Percentiles rank a stretch among this genome's conserved stretches.
Evolutionary conservation across 2,888 invertebrate genomes (phyloP).

Genomic region (Choristoneura rosaceana): DNA sequence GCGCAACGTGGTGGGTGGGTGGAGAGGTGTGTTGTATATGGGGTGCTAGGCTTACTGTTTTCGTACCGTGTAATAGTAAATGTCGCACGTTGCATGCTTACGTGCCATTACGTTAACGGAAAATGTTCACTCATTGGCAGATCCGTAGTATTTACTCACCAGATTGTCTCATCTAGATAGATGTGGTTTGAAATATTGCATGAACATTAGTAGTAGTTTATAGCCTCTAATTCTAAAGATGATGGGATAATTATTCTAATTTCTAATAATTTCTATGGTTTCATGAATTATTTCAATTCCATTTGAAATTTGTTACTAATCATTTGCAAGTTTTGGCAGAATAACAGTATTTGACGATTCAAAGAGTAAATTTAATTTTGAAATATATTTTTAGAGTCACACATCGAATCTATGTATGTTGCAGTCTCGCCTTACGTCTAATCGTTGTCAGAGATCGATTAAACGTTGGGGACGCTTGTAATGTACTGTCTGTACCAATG

Average conservation of each 20-base stretch:
- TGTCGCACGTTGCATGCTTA: constrained; percentile 63
- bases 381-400: constrained; percentile 17
- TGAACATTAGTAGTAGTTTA: constrained; percentile 70
- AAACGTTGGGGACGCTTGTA: background rate
- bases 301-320: constrained; percentile 16
- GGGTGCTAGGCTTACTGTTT: constrained; percentile 60
- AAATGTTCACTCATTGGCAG: constrained; percentile 57
- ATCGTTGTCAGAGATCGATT: constrained; percentile 15
- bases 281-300: constrained; percentile 10
- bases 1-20: constrained; percentile 47
- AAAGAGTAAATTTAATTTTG: constrained; percentile 21
- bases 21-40: constrained; percentile 18
- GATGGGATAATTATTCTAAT: constrained; percentile 54
- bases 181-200: constrained; percentile 65
- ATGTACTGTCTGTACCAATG: background rate
- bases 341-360: constrained; percentile 22
- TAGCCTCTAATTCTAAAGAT: constrained; percentile 62
- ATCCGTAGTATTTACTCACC: constrained; percentile 58
- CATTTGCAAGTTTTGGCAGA: constrained; percentile 9
- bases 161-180: constrained; percentile 52
- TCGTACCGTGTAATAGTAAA: constrained; percentile 54
- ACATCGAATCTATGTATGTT: constrained; percentile 12
- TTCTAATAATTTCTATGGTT: constrained; percentile 34
- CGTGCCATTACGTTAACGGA: constrained; percentile 55
- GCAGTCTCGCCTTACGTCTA: background rate